Percentiles rank a stretch among this genome's conserved stretches.
Evolutionary conservation across 1,140 invertebrate genomes (phyloP).

Genomic region (Polypedilum vanderplanki): DNA sequence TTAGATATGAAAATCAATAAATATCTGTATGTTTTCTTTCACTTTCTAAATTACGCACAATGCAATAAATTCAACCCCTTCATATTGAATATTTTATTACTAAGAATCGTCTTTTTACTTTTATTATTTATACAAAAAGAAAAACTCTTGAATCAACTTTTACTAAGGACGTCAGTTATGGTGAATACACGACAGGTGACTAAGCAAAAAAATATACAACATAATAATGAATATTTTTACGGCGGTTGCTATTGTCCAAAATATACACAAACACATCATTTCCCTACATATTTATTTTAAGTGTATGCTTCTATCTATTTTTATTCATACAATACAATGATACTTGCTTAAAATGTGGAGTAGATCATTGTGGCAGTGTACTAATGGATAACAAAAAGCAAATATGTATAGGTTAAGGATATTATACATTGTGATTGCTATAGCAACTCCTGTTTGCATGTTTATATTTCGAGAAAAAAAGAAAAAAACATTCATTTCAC

Average conservation of each 20-base stretch:
- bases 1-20: too few relatives aligned
- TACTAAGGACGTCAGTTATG: neutral
- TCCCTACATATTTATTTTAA: neutral
- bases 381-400: neutral
- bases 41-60: too few relatives aligned
- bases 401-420: conserved; percentile 8
- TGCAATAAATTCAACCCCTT: too few relatives aligned
- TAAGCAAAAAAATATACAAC: neutral
- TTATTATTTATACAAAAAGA: too few relatives aligned
- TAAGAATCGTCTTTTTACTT: too few relatives aligned
- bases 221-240: neutral
- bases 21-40: too few relatives aligned
- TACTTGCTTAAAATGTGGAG: neutral
- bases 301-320: neutral
- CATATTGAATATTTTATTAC: too few relatives aligned
- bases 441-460: neutral
- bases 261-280: neutral
- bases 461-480: neutral
- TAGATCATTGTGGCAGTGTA: conserved; percentile 3
- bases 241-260: conserved; percentile 3
- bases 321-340: neutral
- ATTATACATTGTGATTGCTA: neutral
- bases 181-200: conserved; percentile 12
- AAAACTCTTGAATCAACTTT: too few relatives aligned
- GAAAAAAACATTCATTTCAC: neutral